Conservation (phyloP, 2,888 invertebrate genomes). For the Drosophila picticornis region DNA sequence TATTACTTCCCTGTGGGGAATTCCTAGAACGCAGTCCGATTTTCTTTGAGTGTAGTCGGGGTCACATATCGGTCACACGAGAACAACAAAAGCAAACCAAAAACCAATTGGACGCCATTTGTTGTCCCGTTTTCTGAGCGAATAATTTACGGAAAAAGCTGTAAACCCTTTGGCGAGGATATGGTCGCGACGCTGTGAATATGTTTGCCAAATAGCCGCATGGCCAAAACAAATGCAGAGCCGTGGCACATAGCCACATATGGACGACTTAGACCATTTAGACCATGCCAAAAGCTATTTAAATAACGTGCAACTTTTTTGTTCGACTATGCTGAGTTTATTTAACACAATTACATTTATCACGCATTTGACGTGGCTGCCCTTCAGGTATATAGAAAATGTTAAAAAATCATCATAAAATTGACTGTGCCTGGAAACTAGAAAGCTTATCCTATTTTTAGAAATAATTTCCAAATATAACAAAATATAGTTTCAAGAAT, state of each 20-base stretch:
- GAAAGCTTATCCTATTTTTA: neutral
- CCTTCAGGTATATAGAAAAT: neutral
- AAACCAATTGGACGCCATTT: slow-evolving; percentile 28
- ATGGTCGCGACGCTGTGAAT: slow-evolving; percentile 47
- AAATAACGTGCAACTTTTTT: slow-evolving; percentile 28
- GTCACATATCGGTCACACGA: slow-evolving; percentile 69
- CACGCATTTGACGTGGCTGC: neutral
- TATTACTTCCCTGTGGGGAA: neutral
- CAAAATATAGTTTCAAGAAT: too few species aligned
- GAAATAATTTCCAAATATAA: neutral
- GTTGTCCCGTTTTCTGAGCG: slow-evolving; percentile 19
- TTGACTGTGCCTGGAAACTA: neutral
- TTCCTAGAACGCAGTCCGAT: too few species aligned
- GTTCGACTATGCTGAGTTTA: slow-evolving; percentile 17
- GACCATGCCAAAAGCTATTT: slow-evolving; percentile 35
- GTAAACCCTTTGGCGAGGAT: slow-evolving; percentile 49
- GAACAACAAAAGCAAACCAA: slow-evolving; percentile 27
- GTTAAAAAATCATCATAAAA: neutral
- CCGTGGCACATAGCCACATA: slow-evolving; percentile 20
- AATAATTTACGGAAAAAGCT: slow-evolving; percentile 53
- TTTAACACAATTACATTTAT: slow-evolving; percentile 2
- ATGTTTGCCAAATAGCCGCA: slow-evolving; percentile 72
- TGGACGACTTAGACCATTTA: neutral
- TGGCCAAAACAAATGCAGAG: slow-evolving; percentile 52
- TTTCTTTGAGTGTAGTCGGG: slow-evolving; percentile 38